Percentiles rank a stretch among this genome's conserved stretches.
Conservation (phyloP, 2,888 invertebrate species). For the Eilema griseolum region DNA sequence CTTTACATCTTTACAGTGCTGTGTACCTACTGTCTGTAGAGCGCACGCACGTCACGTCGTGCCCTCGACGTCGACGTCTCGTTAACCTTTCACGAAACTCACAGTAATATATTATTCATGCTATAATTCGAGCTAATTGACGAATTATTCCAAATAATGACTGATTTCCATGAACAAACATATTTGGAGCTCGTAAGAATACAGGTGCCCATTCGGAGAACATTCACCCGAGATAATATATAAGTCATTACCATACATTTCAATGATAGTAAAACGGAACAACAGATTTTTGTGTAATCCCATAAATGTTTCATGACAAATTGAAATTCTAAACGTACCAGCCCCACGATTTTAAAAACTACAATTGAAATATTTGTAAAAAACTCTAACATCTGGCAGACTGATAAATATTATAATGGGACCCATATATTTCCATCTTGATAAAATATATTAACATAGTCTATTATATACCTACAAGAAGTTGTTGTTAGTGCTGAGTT, state of each 20-base stretch:
- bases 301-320: conserved; percentile 42
- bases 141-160: conserved; percentile 54
- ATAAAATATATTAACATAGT: conserved; percentile 12
- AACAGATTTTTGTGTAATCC: conserved; percentile 41
- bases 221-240: conserved; percentile 47
- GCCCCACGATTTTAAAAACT: conserved; percentile 18
- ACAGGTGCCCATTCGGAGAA: conserved; percentile 49
- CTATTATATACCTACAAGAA: not conserved
- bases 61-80: conserved; percentile 53
- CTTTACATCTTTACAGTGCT: not conserved
- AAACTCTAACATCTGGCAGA: conserved; percentile 46
- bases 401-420: conserved; percentile 38
- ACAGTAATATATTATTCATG: conserved; percentile 71
- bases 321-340: conserved; percentile 34
- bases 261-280: conserved; percentile 41
- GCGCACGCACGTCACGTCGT: conserved; percentile 48
- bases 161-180: conserved; percentile 30
- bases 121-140: conserved; percentile 59
- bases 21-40: not conserved
- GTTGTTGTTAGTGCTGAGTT: not conserved
- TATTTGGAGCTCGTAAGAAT: conserved; percentile 33
- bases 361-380: conserved; percentile 20
- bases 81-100: conserved; percentile 82
- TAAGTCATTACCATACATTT: conserved; percentile 49
- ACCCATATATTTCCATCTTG: conserved; percentile 17